phyloP scores from a whole-genome alignment of 2,113 vertebrate species.

The Hemibagrus wyckioides region DNA sequence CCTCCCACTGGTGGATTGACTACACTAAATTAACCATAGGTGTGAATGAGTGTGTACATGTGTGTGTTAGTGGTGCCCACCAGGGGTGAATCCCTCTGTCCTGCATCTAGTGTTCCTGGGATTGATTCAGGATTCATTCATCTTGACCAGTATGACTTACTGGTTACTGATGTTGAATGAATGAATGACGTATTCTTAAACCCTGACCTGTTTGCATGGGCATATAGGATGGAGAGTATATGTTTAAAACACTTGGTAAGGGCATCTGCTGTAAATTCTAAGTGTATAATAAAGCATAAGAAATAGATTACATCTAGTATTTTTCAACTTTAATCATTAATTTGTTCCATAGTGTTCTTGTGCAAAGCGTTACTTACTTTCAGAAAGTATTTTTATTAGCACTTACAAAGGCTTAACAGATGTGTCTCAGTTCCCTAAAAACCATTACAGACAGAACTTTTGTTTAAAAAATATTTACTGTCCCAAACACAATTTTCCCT shows the following conservation, averaged over 20 bases:
- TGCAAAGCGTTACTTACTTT: neutral
- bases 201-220: neutral
- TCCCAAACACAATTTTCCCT: constrained; percentile 46
- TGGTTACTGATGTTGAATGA: neutral
- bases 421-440: neutral
- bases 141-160: neutral
- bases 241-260: neutral
- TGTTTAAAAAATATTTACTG: constrained; percentile 53
- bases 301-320: neutral
- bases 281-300: neutral
- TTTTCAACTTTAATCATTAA: neutral
- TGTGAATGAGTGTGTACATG: neutral
- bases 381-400: neutral
- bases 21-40: neutral
- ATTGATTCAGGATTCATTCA: neutral
- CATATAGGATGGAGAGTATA: neutral
- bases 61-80: neutral
- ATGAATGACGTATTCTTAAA: neutral
- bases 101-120: neutral
- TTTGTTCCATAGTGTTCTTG: neutral
- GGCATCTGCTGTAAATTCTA: neutral
- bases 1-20: neutral
- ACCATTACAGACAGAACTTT: constrained; percentile 1
- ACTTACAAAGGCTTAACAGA: neutral
- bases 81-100: neutral